A percentile compares a stretch with the other conserved stretches of the same genome.
phyloP scores from a whole-genome alignment of 2,113 vertebrate species.

The Pangasianodon gigas region DNA sequence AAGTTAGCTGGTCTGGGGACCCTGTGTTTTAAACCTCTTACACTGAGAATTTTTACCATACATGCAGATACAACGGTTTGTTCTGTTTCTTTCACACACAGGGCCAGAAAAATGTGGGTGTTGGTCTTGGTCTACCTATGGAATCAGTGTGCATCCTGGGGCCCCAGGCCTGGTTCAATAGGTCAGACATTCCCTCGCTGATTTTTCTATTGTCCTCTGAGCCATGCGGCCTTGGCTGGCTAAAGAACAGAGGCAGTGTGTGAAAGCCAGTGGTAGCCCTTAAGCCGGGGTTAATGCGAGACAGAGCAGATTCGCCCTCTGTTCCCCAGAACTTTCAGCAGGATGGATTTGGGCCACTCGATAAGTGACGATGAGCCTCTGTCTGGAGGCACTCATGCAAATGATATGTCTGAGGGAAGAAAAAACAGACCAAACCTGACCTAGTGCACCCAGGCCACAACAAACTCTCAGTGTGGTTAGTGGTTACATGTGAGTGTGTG shows the following conservation, averaged over 20 bases:
- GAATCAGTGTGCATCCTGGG: slow-evolving; percentile 47
- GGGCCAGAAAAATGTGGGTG: slow-evolving; percentile 49
- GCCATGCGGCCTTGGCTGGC: slow-evolving; percentile 5
- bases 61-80: slow-evolving; percentile 2
- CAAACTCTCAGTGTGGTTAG: not conserved
- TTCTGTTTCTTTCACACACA: slow-evolving; percentile 30
- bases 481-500: not conserved
- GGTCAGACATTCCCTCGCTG: slow-evolving; percentile 47
- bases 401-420: slow-evolving; percentile 48
- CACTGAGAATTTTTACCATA: not conserved
- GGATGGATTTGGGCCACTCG: slow-evolving; percentile 43
- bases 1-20: not conserved
- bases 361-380: slow-evolving; percentile 33
- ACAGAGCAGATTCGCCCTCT: not conserved
- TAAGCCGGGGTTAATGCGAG: slow-evolving; percentile 49
- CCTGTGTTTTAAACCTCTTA: not conserved
- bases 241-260: slow-evolving; percentile 36
- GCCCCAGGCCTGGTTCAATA: slow-evolving; percentile 47
- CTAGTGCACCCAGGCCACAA: slow-evolving; percentile 37
- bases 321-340: slow-evolving; percentile 33
- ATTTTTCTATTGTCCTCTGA: slow-evolving; percentile 43
- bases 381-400: slow-evolving; percentile 51
- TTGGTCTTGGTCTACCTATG: slow-evolving; percentile 50
- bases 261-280: slow-evolving; percentile 35
- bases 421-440: slow-evolving; percentile 34